Percentiles rank a stretch among this genome's conserved stretches.
These are phyloP conservation scores for Tetramorium alpestre DNA, from an alignment of 1,140 invertebrate species.

Conservation along the genomic window DNA sequence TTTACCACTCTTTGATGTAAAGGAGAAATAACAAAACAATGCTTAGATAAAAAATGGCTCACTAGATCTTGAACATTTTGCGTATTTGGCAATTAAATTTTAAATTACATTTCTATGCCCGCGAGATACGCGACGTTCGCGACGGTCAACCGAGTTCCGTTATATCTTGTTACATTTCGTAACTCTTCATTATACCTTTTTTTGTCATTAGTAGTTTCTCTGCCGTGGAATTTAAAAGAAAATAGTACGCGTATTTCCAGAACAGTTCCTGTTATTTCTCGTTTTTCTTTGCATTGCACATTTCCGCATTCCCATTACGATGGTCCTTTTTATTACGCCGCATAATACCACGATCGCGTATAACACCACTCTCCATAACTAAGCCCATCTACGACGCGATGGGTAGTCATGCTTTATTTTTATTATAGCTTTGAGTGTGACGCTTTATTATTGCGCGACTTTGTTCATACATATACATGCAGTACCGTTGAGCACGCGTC, in stretches of 20 bases:
- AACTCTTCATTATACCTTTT: conserved; percentile 57
- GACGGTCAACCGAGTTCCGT: neutral
- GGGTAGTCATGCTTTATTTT: conserved; percentile 66
- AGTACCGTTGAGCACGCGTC: neutral
- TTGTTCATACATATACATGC: conserved; percentile 37
- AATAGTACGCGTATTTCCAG: conserved; percentile 10
- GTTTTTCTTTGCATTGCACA: conserved; percentile 27
- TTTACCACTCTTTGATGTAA: neutral
- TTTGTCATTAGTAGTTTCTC: conserved; percentile 25
- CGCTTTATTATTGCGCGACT: conserved; percentile 70
- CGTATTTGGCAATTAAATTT: neutral
- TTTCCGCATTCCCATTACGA: conserved; percentile 22
- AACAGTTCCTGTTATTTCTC: neutral
- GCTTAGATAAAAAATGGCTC: neutral
- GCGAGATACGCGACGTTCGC: neutral
- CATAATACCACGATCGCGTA: conserved; percentile 23
- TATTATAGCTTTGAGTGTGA: conserved; percentile 70
- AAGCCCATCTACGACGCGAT: conserved; percentile 7
- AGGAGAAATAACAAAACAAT: neutral
- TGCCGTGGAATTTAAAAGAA: conserved; percentile 36
- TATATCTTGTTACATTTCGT: conserved; percentile 12
- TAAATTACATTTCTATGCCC: neutral
- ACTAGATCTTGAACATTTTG: neutral
- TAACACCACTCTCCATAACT: conserved; percentile 11
- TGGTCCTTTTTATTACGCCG: conserved; percentile 11